phyloP scores from a whole-genome alignment of 2,797 vertebrate species.

The Ptychobarbus kaznakovi region DNA sequence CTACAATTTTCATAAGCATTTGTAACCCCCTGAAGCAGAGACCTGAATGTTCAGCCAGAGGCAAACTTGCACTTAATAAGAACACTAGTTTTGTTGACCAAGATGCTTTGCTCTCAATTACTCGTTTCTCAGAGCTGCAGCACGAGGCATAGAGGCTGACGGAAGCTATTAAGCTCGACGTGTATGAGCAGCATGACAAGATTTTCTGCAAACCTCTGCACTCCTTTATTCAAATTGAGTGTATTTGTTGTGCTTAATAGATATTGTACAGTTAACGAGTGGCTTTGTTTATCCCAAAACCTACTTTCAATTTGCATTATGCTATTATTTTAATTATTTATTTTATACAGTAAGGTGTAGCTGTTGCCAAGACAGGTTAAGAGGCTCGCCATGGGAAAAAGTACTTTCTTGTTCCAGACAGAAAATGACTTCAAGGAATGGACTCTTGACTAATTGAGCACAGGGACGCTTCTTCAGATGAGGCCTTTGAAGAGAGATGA shows the following conservation, averaged over 20 bases:
- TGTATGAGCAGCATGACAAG: constrained; percentile 28
- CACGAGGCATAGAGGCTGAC: constrained; percentile 8
- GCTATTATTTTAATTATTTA: constrained; percentile 7
- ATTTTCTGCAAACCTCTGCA: constrained; percentile 22
- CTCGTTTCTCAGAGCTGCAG: constrained; percentile 7
- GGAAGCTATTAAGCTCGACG: constrained; percentile 26
- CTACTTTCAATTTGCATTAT: constrained; percentile 49
- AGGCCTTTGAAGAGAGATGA: constrained; percentile 34
- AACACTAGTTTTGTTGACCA: constrained; percentile 5
- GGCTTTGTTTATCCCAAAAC: constrained; percentile 40
- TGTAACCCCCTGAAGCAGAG: constrained; percentile 21
- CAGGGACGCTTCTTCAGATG: constrained; percentile 32
- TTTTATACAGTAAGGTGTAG: neutral
- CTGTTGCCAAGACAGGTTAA: constrained; percentile 16
- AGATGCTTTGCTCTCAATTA: constrained; percentile 33
- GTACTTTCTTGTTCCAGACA: constrained; percentile 27
- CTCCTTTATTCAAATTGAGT: constrained; percentile 50
- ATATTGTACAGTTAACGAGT: constrained; percentile 50
- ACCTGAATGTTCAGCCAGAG: constrained; percentile 16
- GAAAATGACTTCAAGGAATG: constrained; percentile 29
- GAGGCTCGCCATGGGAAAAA: constrained; percentile 31
- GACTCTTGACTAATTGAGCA: constrained; percentile 43
- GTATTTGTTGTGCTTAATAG: constrained; percentile 56
- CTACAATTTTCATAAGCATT: neutral
- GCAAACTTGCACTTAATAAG: constrained; percentile 25